phyloP scores from a whole-genome alignment of 2,797 vertebrate genomes.

The Chromis chromis region DNA sequence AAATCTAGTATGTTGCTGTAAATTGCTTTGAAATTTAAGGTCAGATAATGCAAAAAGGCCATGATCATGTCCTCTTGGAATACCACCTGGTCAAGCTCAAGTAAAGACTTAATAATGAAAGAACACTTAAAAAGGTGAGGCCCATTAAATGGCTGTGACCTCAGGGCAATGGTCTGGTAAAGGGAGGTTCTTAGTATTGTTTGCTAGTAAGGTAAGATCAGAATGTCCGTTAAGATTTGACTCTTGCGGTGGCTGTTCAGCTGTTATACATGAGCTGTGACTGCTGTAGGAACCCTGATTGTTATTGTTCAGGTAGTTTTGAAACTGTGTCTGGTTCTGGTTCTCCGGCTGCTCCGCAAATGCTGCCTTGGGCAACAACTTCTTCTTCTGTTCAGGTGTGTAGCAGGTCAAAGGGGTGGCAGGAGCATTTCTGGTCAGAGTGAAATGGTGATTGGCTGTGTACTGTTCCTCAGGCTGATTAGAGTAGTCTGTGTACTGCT shows the following conservation, averaged over 20 bases:
- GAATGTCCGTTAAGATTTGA: constrained; percentile 83
- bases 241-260: constrained; percentile 88
- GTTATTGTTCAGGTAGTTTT: constrained; percentile 95
- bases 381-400: constrained; percentile 87
- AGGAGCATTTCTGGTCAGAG: constrained; percentile 82
- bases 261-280: constrained; percentile 83
- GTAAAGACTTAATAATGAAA: constrained; percentile 57
- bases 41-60: constrained; percentile 68
- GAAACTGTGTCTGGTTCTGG: constrained; percentile 88
- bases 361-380: constrained; percentile 82
- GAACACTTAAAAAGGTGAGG: constrained; percentile 61
- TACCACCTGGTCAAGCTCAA: constrained; percentile 46
- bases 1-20: constrained; percentile 40
- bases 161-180: constrained; percentile 91
- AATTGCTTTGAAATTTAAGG: constrained; percentile 68
- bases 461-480: constrained; percentile 66
- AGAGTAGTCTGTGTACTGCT: constrained; percentile 86
- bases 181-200: constrained; percentile 91
- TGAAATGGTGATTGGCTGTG: constrained; percentile 83
- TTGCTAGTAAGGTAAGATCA: constrained; percentile 91
- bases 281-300: constrained; percentile 88
- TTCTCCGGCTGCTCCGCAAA: constrained; percentile 86
- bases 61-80: constrained; percentile 64
- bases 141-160: constrained; percentile 89
- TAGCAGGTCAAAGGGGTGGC: constrained; percentile 83